These are phyloP conservation scores for Numenius arquata DNA, from an alignment of 2,113 vertebrate species.

Conservation along the genomic window DNA sequence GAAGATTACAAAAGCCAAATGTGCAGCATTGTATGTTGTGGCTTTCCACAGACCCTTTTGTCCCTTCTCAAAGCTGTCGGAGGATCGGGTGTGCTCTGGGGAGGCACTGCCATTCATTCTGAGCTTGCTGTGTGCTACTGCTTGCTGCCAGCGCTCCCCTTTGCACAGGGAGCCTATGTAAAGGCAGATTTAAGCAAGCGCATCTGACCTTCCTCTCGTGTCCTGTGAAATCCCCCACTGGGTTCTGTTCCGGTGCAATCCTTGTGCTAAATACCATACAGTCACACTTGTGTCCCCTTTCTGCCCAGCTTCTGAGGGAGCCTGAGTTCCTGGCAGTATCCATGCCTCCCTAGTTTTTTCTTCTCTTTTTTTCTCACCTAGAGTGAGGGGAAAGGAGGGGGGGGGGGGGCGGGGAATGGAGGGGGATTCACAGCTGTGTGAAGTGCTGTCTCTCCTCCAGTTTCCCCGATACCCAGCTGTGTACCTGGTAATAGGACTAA, in stretches of 20 bases:
- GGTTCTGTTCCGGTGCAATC: neutral
- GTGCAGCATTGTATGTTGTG: neutral
- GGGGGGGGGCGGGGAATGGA: too few species aligned
- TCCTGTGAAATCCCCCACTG: neutral
- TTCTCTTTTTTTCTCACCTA: neutral
- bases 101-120: neutral
- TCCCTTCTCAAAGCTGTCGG: neutral
- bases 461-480: too few species aligned
- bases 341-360: accelerated
- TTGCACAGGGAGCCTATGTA: accelerated
- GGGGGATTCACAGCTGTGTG: too few species aligned
- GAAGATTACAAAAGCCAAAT: neutral
- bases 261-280: neutral
- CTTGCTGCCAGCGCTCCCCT: neutral
- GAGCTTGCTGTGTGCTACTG: neutral
- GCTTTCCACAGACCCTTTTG: neutral
- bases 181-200: neutral
- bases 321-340: neutral
- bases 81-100: accelerated
- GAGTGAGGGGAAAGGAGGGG: neutral
- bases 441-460: accelerated
- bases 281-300: neutral
- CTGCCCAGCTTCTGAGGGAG: neutral
- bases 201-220: neutral
- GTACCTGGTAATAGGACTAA: neutral